Evolutionary conservation across 2,888 invertebrate species (phyloP).

Genomic region (Trissoscelio sp.): DNA sequence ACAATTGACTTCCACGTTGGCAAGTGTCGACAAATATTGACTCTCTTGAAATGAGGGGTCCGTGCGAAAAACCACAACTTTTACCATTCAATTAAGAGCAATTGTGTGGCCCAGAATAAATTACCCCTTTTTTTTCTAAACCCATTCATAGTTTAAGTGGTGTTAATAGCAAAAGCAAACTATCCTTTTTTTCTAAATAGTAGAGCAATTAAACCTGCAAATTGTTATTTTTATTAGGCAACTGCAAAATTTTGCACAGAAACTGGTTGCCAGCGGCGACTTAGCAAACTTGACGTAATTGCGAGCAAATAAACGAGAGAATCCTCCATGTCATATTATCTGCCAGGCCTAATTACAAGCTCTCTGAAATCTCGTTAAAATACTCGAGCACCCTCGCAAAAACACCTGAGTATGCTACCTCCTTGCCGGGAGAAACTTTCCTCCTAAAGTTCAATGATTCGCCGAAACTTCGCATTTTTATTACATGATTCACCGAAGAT

Average conservation of each 20-base stretch:
- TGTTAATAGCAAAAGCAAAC: too few relatives aligned
- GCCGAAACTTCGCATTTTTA: conserved; percentile 21
- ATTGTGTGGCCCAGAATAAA: conserved; percentile 47
- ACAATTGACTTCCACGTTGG: conserved; percentile 79
- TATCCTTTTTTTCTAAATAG: too few relatives aligned
- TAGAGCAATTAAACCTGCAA: too few relatives aligned
- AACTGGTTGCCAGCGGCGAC: conserved; percentile 60
- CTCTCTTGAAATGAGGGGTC: conserved; percentile 79
- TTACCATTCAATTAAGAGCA: conserved; percentile 66
- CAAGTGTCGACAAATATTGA: conserved; percentile 82
- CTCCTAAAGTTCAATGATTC: conserved; percentile 44
- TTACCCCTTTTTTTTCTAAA: conserved; percentile 30
- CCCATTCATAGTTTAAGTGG: too few relatives aligned
- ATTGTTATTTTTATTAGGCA: too few relatives aligned
- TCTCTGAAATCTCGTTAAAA: conserved; percentile 80
- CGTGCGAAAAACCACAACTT: conserved; percentile 56
- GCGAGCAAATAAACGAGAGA: conserved; percentile 73
- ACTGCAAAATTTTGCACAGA: conserved; percentile 70
- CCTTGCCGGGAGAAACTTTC: conserved; percentile 12
- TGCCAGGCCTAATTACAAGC: conserved; percentile 78
- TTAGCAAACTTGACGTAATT: conserved; percentile 76
- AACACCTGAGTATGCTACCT: conserved; percentile 47
- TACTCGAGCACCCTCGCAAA: conserved; percentile 71
- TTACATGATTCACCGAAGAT: conserved; percentile 1
- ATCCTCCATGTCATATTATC: conserved; percentile 70